These are phyloP conservation scores for Dipodomys spectabilis DNA, from an alignment of 2,113 vertebrate species.

Conservation along the genomic window DNA sequence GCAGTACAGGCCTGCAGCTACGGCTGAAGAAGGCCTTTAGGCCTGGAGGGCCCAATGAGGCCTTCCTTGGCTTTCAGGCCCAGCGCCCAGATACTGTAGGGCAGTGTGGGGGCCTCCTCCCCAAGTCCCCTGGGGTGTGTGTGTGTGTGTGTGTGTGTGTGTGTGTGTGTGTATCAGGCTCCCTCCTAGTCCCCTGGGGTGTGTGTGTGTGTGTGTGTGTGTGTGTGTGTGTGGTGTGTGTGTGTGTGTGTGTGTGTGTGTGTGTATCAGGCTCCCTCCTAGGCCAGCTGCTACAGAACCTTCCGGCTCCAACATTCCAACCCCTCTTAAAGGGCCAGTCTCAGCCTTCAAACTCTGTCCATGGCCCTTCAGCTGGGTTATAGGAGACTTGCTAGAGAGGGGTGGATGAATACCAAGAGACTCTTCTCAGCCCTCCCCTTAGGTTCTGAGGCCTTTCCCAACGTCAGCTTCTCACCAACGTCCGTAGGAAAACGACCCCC, in stretches of 20 bases:
- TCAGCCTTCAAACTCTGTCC: conserved; percentile 44
- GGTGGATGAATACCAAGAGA: conserved; percentile 27
- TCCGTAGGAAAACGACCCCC: conserved; percentile 16
- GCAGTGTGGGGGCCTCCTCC: conserved; percentile 73
- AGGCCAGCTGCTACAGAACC: conserved; percentile 75
- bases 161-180: conserved; percentile 66
- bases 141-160: conserved; percentile 24
- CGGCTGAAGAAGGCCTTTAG: conserved; percentile 15
- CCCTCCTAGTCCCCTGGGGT: conserved; percentile 79
- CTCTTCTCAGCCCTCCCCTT: conserved; percentile 17
- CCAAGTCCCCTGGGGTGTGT: conserved; percentile 76
- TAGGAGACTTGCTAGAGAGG: neutral
- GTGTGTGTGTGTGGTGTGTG: conserved; percentile 65
- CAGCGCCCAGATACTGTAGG: conserved; percentile 61
- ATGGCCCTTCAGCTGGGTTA: conserved; percentile 32
- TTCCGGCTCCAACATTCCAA: conserved; percentile 56
- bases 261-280: conserved; percentile 48
- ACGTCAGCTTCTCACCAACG: neutral
- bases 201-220: conserved; percentile 53
- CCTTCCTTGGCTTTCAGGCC: conserved; percentile 59
- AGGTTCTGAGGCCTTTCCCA: conserved; percentile 20
- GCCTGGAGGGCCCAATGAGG: neutral
- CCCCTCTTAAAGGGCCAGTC: conserved; percentile 79
- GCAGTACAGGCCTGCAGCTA: conserved; percentile 44
- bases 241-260: conserved; percentile 52